These are phyloP conservation scores for Diarsia dahlii DNA, from an alignment of 2,888 invertebrate genomes.

Conservation along the genomic window DNA sequence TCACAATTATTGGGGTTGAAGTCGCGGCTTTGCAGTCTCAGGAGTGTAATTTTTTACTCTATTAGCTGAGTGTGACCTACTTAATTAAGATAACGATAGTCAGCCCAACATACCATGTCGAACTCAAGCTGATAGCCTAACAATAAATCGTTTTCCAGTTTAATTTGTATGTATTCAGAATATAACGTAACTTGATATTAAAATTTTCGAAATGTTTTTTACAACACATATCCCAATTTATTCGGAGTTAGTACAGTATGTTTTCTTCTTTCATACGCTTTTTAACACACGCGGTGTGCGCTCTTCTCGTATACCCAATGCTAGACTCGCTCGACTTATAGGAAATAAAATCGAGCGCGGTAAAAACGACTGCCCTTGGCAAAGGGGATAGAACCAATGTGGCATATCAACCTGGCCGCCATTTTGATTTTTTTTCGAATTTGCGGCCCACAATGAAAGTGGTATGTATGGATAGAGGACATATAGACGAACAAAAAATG, in stretches of 20 bases:
- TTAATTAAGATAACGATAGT: slow-evolving; percentile 5
- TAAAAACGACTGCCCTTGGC: not conserved
- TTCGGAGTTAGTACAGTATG: no score
- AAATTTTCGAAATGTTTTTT: not conserved
- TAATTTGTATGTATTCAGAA: not conserved
- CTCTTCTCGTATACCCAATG: not conserved
- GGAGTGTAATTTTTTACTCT: not conserved
- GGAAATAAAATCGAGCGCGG: not conserved
- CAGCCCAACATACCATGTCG: not conserved
- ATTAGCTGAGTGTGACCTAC: not conserved
- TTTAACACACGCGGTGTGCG: not conserved
- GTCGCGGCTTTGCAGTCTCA: not conserved
- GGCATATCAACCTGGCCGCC: no score
- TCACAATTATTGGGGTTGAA: no score
- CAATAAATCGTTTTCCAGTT: not conserved
- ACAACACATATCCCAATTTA: not conserved
- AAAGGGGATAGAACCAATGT: no score
- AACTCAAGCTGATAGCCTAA: not conserved
- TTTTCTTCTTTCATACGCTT: not conserved
- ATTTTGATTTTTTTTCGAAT: no score
- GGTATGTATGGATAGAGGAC: no score
- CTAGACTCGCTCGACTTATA: not conserved
- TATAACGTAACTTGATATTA: no score
- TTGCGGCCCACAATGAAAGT: no score
- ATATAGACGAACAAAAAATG: no score